Conservation (phyloP, 2,888 invertebrate species). For the Ophonus ardosiacus region DNA sequence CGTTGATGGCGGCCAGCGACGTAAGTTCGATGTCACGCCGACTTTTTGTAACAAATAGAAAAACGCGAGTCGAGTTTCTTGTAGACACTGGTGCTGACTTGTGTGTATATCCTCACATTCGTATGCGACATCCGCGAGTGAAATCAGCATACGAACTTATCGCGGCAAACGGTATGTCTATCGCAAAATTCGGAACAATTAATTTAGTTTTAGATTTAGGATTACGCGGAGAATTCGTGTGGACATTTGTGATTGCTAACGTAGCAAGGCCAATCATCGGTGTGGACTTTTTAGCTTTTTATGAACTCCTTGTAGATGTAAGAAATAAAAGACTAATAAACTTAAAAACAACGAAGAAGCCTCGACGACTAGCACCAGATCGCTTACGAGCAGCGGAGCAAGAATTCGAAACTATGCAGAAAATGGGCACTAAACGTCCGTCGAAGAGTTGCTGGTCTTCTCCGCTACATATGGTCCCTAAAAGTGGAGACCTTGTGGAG, state of each 20-base stretch:
- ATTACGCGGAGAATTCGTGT: neutral
- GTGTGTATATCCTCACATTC: neutral
- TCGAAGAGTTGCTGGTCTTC: neutral
- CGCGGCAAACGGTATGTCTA: neutral
- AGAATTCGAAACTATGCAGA: no score
- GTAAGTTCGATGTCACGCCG: slow-evolving; percentile 66
- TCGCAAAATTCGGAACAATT: neutral
- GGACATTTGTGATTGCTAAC: neutral
- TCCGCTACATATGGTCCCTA: neutral
- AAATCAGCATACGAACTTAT: neutral
- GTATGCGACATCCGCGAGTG: neutral
- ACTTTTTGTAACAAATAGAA: slow-evolving; percentile 65
- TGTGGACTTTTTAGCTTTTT: neutral
- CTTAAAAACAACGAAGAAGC: slow-evolving; percentile 30
- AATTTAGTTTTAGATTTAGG: neutral
- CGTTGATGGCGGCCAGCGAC: slow-evolving; percentile 69
- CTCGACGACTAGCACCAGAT: no score
- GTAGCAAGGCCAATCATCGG: neutral
- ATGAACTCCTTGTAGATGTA: neutral
- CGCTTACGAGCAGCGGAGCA: no score
- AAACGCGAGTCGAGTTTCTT: no score
- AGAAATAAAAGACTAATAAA: neutral
- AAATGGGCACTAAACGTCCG: neutral
- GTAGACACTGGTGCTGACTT: slow-evolving; percentile 4
- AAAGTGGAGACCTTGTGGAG: neutral